These are phyloP conservation scores for Pseudopleuronectes americanus DNA, from an alignment of 2,797 vertebrate species.

Conservation along the genomic window DNA sequence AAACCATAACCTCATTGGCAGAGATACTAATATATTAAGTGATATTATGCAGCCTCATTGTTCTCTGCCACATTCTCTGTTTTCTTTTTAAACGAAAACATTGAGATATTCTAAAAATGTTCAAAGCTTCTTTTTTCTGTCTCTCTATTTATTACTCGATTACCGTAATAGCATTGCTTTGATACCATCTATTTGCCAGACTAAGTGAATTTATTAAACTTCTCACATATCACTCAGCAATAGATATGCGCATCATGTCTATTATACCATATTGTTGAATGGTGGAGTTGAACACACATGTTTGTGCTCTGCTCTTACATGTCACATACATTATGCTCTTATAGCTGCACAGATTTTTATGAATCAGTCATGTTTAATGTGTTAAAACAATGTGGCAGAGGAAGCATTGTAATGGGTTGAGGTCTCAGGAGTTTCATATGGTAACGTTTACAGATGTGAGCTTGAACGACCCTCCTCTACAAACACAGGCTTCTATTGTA, in stretches of 20 bases:
- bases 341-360: not conserved
- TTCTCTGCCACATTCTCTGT: not conserved
- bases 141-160: not conserved
- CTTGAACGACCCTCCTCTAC: not conserved
- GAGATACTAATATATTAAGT: no score
- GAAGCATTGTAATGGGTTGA: not conserved
- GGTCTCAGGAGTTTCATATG: constrained; percentile 4
- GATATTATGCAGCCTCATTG: not conserved
- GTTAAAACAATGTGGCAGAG: not conserved
- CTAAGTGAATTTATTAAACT: no score
- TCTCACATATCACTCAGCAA: not conserved
- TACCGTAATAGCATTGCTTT: not conserved
- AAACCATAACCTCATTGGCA: no score
- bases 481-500: constrained; percentile 2
- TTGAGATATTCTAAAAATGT: not conserved
- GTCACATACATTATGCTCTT: not conserved
- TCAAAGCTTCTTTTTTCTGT: not conserved
- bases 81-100: not conserved
- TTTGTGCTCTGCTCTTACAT: not conserved
- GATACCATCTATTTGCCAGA: not conserved
- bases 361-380: not conserved
- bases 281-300: no score
- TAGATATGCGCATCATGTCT: not conserved
- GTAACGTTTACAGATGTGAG: not conserved
- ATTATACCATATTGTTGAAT: not conserved